Conservation (phyloP, 2,888 invertebrate genomes). For the Eupithecia inturbata region DNA sequence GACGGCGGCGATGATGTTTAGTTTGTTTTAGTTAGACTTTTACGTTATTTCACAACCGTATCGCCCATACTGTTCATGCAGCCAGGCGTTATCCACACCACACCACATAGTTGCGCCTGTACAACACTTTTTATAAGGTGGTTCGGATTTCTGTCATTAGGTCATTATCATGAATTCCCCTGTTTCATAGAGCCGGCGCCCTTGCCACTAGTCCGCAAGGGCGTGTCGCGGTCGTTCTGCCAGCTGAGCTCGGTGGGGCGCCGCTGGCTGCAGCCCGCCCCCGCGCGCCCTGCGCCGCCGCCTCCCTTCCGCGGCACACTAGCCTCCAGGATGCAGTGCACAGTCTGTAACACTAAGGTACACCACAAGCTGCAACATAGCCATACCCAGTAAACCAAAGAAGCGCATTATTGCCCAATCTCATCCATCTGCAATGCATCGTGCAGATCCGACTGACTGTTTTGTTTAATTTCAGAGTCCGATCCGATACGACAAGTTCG, state of each 20-base stretch:
- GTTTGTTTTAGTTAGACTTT: too few relatives aligned
- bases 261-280: conserved; percentile 65
- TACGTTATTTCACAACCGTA: too few relatives aligned
- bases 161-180: not conserved
- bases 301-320: conserved; percentile 77
- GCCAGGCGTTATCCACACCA: too few relatives aligned
- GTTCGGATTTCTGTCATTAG: not conserved
- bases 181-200: conserved; percentile 52
- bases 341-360: conserved; percentile 75
- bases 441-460: too few relatives aligned
- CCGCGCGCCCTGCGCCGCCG: conserved; percentile 68
- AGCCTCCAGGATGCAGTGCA: conserved; percentile 76
- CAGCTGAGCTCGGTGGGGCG: conserved; percentile 79
- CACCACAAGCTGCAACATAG: not conserved
- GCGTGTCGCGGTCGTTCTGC: conserved; percentile 79
- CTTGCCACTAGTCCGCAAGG: conserved; percentile 68
- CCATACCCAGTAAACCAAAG: not conserved
- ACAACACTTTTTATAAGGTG: too few relatives aligned
- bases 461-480: conserved; percentile 85
- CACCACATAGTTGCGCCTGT: too few relatives aligned
- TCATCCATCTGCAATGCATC: too few relatives aligned
- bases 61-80: too few relatives aligned
- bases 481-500: conserved; percentile 96
- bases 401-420: too few relatives aligned
- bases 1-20: too few relatives aligned